Base-by-base conservation (phyloP, 2,888 invertebrate species). In the Trichopria drosophilae region DNA sequence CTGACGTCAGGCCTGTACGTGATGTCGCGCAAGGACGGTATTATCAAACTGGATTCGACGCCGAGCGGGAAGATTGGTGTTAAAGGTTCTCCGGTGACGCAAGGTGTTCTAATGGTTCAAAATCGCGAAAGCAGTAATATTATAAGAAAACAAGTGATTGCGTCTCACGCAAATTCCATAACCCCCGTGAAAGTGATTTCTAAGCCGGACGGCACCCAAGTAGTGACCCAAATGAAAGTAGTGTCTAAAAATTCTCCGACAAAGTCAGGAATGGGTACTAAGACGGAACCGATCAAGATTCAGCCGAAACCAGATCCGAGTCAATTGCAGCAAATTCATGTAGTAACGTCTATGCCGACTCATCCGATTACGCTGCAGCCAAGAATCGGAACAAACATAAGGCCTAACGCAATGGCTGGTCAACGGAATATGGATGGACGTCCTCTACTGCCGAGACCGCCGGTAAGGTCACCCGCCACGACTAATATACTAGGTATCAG, bases 21-120 rank as follows among this genome's bases (percentile, higher is more conserved):
- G 46, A 86, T 88, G 85, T 86, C 87, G 6, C 84, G 85, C 71
- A 87, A 86, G 60, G 85, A 86, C 26, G 87, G 86, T 31, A 85
- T 86, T 42, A 85, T 86, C 71, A 86, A 86, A 71, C 78, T 86
- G 46, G 85, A 86, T 68, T 83, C 85, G 0, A 81, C 83, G 1
- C 82, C 82, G 1, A 81, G 81, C 58, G 67, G 65, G 6, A 75
- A 74, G 53, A 57, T 73, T 4, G 62, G 65, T 3, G 63, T 81
- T 44, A 83, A 82, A 65, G 79, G 80, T 29, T 77, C 78, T 61
- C 71, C 78, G 16, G 76, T 77, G 13, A 78, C 79, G n/a, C 57
- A 67, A 1, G 65, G 69, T 22, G 72, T 74, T 12, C 48, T 75
- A 16, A 74, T 75, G 73, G 69, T 75, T n/a, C 74, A 69, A 39